These are phyloP conservation scores for Liasis olivaceus DNA, from an alignment of 2,797 vertebrate genomes.

Conservation along the genomic window DNA sequence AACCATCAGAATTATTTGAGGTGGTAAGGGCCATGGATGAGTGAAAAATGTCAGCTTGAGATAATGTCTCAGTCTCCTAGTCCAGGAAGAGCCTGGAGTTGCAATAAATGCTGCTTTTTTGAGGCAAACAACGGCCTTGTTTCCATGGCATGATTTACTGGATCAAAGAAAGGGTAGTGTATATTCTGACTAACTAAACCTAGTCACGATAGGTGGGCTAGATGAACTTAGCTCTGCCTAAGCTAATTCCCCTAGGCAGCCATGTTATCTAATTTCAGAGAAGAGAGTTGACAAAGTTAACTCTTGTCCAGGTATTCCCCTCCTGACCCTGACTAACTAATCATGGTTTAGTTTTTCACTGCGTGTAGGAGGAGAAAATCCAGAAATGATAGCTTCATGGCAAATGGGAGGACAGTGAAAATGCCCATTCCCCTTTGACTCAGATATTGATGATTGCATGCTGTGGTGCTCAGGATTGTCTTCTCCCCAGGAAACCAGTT, in stretches of 20 bases:
- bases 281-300: not conserved
- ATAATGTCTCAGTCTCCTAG: not conserved
- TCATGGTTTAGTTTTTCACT: not conserved
- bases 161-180: not conserved
- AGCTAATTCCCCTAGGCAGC: not conserved
- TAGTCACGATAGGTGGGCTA: too few species aligned
- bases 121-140: not conserved
- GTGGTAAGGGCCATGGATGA: not conserved
- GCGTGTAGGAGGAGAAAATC: not conserved
- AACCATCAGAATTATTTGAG: not conserved
- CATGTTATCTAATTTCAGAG: not conserved
- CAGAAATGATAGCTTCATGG: not conserved
- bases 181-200: not conserved
- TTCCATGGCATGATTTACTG: not conserved
- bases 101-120: not conserved
- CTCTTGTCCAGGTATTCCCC: not conserved
- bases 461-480: not conserved
- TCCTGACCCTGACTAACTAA: not conserved
- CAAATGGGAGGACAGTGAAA: not conserved
- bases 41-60: not conserved
- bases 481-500: not conserved
- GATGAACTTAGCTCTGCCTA: not conserved
- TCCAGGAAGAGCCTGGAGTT: not conserved
- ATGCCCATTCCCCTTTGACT: not conserved
- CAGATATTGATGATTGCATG: not conserved